These are phyloP conservation scores for Calyptommatus sinebrachiatus DNA, from an alignment of 2,113 vertebrate genomes.

Conservation along the genomic window DNA sequence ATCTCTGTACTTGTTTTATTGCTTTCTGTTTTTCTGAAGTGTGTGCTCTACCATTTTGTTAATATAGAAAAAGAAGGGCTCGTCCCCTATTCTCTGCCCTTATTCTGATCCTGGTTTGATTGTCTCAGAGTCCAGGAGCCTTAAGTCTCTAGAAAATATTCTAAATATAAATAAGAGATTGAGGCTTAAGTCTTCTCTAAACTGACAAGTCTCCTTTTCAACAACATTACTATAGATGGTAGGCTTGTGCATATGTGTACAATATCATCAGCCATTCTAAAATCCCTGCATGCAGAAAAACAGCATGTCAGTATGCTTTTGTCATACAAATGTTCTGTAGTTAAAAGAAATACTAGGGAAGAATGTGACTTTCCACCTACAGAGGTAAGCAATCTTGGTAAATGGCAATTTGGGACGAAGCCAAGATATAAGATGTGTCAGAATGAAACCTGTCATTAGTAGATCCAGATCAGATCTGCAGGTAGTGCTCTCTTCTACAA, in stretches of 20 bases:
- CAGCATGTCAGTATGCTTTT: not conserved
- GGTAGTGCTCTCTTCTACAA: too few relatives aligned
- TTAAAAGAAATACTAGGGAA: not conserved
- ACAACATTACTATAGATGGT: not conserved
- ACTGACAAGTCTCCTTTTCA: not conserved
- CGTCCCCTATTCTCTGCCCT: slow-evolving; percentile 32
- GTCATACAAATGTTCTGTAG: too few relatives aligned
- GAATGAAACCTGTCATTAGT: slow-evolving; percentile 35
- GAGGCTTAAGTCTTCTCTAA: not conserved
- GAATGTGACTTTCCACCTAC: not conserved
- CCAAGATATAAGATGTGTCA: slow-evolving; percentile 28
- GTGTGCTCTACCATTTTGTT: slow-evolving; percentile 44
- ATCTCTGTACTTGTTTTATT: slow-evolving; percentile 39
- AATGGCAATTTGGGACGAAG: slow-evolving; percentile 3
- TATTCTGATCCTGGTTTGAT: slow-evolving; percentile 49
- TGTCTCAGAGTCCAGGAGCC: slow-evolving; percentile 51
- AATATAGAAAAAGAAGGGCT: slow-evolving; percentile 26
- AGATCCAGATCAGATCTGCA: too few relatives aligned
- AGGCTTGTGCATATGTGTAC: not conserved
- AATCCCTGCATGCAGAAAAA: not conserved
- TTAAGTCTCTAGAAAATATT: slow-evolving; percentile 39
- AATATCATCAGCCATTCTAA: not conserved
- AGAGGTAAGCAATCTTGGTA: not conserved
- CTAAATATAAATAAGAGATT: slow-evolving; percentile 59
- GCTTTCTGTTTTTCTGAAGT: slow-evolving; percentile 42